These are phyloP conservation scores for Brachyrhaphis roseni DNA, from an alignment of 2,797 vertebrate species.

Conservation along the genomic window DNA sequence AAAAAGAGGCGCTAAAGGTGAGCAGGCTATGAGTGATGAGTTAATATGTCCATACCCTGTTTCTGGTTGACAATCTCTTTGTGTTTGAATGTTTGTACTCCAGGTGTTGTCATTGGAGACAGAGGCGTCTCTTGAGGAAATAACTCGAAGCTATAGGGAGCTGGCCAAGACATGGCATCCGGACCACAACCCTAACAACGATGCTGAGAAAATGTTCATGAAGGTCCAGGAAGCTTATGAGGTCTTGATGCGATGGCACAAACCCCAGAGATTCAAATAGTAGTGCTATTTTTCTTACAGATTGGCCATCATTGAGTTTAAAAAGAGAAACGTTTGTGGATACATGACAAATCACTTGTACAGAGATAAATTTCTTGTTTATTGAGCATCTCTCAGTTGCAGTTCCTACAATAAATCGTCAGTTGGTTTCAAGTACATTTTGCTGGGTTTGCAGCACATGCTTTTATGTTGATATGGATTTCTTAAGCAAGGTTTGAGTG, in stretches of 20 bases:
- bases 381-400: not conserved
- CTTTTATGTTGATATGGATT: not conserved
- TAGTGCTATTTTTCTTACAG: not conserved
- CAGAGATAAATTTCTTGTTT: not conserved
- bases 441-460: not conserved
- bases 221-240: slow-evolving; percentile 89
- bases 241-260: slow-evolving; percentile 76
- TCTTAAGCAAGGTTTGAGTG: not conserved
- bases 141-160: slow-evolving; percentile 84
- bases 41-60: not conserved
- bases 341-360: slow-evolving; percentile 2
- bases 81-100: slow-evolving; percentile 30
- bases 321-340: not conserved
- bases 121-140: slow-evolving; percentile 84
- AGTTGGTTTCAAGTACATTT: not conserved
- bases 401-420: not conserved
- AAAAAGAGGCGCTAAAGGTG: slow-evolving; percentile 85
- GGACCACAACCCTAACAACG: slow-evolving; percentile 86
- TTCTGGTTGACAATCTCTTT: not conserved
- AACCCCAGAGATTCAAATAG: slow-evolving; percentile 60
- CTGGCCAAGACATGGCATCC: slow-evolving; percentile 91
- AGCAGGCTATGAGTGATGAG: slow-evolving; percentile 17
- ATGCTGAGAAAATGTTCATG: slow-evolving; percentile 87
- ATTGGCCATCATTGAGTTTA: not conserved
- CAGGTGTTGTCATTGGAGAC: slow-evolving; percentile 84